phyloP scores from a whole-genome alignment of 2,888 invertebrate genomes.

The Malachius bipustulatus region DNA sequence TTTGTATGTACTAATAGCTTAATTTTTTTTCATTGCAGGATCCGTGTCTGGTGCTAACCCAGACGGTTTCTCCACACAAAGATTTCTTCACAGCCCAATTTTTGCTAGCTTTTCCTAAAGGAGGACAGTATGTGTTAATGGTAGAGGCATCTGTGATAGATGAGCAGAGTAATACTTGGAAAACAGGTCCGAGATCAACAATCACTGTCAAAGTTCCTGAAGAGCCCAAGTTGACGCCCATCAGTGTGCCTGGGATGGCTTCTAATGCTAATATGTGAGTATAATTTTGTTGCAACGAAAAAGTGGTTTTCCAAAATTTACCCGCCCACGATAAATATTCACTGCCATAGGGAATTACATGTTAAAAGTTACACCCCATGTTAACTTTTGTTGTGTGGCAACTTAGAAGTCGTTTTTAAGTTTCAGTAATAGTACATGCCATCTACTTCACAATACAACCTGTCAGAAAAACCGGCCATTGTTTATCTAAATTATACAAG shows the following conservation, averaged over 20 bases:
- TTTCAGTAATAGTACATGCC: no score
- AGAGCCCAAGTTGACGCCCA: conserved; percentile 39
- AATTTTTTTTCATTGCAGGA: no score
- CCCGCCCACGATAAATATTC: no score
- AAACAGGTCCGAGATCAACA: conserved; percentile 73
- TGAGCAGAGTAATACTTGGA: conserved; percentile 74
- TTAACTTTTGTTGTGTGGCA: no score
- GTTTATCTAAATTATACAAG: no score
- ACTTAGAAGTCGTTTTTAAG: no score
- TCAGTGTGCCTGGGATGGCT: conserved; percentile 34
- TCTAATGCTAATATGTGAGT: conserved; percentile 35
- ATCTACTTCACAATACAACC: no score
- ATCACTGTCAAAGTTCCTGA: conserved; percentile 65
- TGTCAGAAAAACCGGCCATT: no score
- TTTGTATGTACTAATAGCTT: no score
- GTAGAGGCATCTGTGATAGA: conserved; percentile 81
- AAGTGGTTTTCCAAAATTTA: no score
- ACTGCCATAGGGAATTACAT: no score
- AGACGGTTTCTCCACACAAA: conserved; percentile 78
- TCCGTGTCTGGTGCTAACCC: conserved; percentile 49
- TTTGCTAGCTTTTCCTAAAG: conserved; percentile 58
- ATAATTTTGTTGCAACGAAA: conserved; percentile 3
- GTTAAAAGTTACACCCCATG: no score
- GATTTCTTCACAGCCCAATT: conserved; percentile 94
- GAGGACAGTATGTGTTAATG: conserved; percentile 62